Evolutionary conservation across 2,888 invertebrate species (phyloP).

Genomic region (Lutraria lutraria): DNA sequence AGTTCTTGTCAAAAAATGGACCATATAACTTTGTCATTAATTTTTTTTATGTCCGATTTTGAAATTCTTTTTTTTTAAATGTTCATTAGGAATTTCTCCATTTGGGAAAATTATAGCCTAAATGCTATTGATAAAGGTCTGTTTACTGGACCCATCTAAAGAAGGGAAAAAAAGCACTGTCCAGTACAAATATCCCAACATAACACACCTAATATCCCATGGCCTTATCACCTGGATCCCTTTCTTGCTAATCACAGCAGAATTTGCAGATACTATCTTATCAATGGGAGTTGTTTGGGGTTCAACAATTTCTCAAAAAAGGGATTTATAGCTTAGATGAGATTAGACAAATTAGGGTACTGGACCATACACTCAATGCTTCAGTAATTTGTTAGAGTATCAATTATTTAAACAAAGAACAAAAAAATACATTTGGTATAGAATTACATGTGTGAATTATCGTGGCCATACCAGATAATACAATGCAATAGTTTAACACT

Average conservation of each 20-base stretch:
- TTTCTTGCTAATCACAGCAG: background rate
- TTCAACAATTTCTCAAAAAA: conserved; percentile 3
- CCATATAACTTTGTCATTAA: too few relatives aligned
- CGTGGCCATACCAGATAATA: background rate
- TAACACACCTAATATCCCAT: background rate
- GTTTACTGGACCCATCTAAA: too few relatives aligned
- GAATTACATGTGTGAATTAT: conserved; percentile 5
- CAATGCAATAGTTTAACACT: background rate
- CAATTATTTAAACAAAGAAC: conserved; percentile 13
- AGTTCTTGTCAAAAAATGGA: too few relatives aligned
- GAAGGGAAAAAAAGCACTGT: too few relatives aligned
- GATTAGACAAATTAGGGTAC: conserved; percentile 3
- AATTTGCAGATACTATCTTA: background rate
- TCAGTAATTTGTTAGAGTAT: conserved; percentile 35
- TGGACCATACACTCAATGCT: background rate
- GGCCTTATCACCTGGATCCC: background rate
- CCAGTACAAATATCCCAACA: too few relatives aligned
- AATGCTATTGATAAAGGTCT: too few relatives aligned
- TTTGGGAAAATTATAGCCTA: too few relatives aligned
- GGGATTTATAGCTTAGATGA: conserved; percentile 10
- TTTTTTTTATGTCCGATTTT: too few relatives aligned
- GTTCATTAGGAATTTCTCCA: too few relatives aligned
- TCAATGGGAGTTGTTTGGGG: background rate
- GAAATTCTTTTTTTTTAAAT: too few relatives aligned
- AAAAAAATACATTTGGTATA: conserved; percentile 11